phyloP scores from a whole-genome alignment of 2,113 vertebrate genomes.

The Lipophrys pholis region DNA sequence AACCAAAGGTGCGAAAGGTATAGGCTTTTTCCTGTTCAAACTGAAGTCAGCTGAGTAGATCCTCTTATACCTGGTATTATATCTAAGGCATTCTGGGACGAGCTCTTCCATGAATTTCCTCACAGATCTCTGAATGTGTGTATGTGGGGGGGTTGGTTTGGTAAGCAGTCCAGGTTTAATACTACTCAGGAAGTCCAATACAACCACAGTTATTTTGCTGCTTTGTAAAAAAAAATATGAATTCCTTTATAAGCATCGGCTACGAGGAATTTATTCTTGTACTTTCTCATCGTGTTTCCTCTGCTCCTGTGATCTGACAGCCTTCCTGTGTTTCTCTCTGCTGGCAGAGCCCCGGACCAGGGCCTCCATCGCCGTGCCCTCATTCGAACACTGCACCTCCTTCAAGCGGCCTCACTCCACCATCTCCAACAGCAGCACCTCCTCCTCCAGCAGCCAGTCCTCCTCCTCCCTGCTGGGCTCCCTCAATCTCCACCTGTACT shows the following conservation, averaged over 20 bases:
- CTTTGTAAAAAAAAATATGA: background rate
- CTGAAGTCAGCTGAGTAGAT: no score
- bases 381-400: conserved; percentile 78
- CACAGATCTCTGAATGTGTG: background rate
- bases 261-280: background rate
- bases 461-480: conserved; percentile 86
- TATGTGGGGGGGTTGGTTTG: background rate
- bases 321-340: background rate
- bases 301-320: background rate
- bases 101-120: no score
- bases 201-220: background rate
- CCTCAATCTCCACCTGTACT: conserved; percentile 81
- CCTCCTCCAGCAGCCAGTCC: conserved; percentile 87
- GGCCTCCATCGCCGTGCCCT: conserved; percentile 78
- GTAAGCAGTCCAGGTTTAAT: background rate
- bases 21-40: no score
- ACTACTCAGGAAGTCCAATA: background rate
- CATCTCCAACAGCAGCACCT: conserved; percentile 89
- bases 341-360: conserved; percentile 77
- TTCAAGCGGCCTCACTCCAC: conserved; percentile 88
- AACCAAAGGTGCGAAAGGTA: no score
- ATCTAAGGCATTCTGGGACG: no score
- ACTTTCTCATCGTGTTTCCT: background rate
- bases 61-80: no score
- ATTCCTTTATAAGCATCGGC: background rate